Evolutionary conservation across 2,113 vertebrate genomes (phyloP).

Genomic region (Ancistrus triradiatus): DNA sequence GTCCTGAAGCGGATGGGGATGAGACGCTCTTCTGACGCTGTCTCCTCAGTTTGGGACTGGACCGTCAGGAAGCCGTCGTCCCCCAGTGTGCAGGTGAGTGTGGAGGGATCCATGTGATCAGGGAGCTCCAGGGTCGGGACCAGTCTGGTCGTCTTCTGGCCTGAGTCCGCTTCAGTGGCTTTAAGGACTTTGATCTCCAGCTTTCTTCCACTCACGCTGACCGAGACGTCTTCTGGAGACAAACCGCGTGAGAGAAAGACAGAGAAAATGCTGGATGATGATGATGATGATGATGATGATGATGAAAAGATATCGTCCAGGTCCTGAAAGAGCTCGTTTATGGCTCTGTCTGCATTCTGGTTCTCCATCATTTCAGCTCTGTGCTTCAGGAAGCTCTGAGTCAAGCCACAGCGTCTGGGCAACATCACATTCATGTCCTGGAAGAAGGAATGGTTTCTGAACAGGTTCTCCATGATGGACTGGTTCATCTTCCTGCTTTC

Average conservation of each 20-base stretch:
- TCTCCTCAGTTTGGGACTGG: conserved; percentile 48
- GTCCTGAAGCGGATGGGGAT: conserved; percentile 59
- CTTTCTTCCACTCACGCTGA: conserved; percentile 63
- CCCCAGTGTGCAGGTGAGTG: conserved; percentile 65
- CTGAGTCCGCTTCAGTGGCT: conserved; percentile 46
- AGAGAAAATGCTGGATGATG: conserved; percentile 47
- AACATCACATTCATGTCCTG: conserved; percentile 53
- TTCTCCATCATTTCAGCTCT: conserved; percentile 53
- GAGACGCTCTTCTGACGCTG: conserved; percentile 40
- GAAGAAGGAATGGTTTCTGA: conserved; percentile 64
- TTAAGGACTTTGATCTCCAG: conserved; percentile 63
- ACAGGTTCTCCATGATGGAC: conserved; percentile 53
- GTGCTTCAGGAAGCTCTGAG: conserved; percentile 58
- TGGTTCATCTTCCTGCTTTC: conserved; percentile 49
- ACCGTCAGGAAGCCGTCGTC: conserved; percentile 64
- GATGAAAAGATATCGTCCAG: conserved; percentile 25
- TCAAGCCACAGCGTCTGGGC: conserved; percentile 47
- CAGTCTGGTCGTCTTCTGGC: conserved; percentile 47
- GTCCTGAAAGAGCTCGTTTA: conserved; percentile 47
- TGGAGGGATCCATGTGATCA: conserved; percentile 59
- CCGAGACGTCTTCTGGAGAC: conserved; percentile 62
- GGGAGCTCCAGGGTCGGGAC: conserved; percentile 59
- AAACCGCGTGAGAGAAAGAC: conserved; percentile 65
- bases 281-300: not conserved
- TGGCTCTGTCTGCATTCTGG: conserved; percentile 49